A percentile compares a stretch with the other conserved stretches of the same genome.
phyloP scores from a whole-genome alignment of 1,140 invertebrate genomes.

The Leptinotarsa lineolata region DNA sequence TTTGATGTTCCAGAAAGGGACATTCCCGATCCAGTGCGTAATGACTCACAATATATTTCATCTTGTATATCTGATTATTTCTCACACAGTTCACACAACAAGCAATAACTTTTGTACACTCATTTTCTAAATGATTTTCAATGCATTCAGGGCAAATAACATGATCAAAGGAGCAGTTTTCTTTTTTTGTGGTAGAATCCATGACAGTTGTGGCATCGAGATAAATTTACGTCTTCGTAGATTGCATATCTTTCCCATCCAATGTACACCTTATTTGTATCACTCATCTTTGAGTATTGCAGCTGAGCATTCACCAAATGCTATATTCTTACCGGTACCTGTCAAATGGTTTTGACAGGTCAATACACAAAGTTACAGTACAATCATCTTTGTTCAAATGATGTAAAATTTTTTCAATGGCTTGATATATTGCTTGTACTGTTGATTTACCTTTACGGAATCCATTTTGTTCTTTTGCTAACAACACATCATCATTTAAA shows the following conservation, averaged over 20 bases:
- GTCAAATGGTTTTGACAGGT: no score
- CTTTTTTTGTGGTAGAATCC: conserved; percentile 18
- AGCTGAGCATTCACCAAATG: conserved; percentile 9
- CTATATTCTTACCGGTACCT: not conserved
- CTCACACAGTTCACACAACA: conserved; percentile 11
- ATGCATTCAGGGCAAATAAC: not conserved
- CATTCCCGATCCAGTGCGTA: conserved; percentile 1
- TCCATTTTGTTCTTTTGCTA: no score
- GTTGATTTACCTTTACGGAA: no score
- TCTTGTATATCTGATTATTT: conserved; percentile 10
- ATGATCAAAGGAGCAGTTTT: conserved; percentile 7
- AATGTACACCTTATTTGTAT: conserved; percentile 17
- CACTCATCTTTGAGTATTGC: conserved; percentile 3
- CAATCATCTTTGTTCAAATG: no score
- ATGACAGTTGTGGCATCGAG: conserved; percentile 21
- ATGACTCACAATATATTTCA: conserved; percentile 11
- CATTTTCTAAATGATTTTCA: conserved; percentile 10
- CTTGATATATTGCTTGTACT: no score
- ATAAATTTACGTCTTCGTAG: conserved; percentile 18
- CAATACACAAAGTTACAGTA: no score
- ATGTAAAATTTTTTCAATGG: no score
- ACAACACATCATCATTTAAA: no score
- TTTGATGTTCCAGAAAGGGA: conserved; percentile 12
- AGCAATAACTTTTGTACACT: not conserved
- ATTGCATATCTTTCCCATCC: conserved; percentile 25